Evolutionary conservation across 2,113 vertebrate genomes (phyloP), one percentile per base, ranked within the genome.

Genomic region (Crypturellus undulatus): DNA sequence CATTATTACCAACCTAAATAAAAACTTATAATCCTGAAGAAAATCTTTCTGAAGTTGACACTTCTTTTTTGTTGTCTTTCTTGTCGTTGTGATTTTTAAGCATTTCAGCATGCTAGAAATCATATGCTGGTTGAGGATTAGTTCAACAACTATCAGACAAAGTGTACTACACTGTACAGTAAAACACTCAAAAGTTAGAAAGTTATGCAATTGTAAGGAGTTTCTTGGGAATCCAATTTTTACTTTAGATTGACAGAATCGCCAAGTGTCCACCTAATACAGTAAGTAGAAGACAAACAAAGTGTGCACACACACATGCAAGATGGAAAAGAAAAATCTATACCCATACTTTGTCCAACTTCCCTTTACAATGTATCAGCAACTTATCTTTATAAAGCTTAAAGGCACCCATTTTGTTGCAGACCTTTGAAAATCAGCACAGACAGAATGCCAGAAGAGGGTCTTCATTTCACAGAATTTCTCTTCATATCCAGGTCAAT

Each of bases 201-300:
- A 91, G 21, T 43, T 1, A 72, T 17, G 24, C 4, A 68, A 43
- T 12, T 34, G 34, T 18, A 69, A 47, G 17, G 26, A 85, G 30
- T 58, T 87, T n/a, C 64, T 45, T 7, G 18, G 42, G 71, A 87
- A 92, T 43, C 45, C 6, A 60, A 21, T 32, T 87, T 94, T 87
- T 67, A 51, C 38, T 79, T 78, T 16, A 73, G 30, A 82, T 40
- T 82, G 59, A 79, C 28, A 79, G 45, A 93, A 34, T 67, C 1
- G 9, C 95, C 94, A 96, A 95, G 94, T 93, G 92, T 77, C 93
- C 95, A 95, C 77, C 94, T 94, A 95, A 77, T 87, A 91, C 11
- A 4, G 52, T 80, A 95, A 95, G 76, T 91, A 95, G 69, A 91
- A 84, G 77, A 89, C 89, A 83, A 78, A 88, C 69, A 81, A 84